Base-by-base conservation (phyloP, 2,888 invertebrate species). In the Drosophila neutralis region DNA sequence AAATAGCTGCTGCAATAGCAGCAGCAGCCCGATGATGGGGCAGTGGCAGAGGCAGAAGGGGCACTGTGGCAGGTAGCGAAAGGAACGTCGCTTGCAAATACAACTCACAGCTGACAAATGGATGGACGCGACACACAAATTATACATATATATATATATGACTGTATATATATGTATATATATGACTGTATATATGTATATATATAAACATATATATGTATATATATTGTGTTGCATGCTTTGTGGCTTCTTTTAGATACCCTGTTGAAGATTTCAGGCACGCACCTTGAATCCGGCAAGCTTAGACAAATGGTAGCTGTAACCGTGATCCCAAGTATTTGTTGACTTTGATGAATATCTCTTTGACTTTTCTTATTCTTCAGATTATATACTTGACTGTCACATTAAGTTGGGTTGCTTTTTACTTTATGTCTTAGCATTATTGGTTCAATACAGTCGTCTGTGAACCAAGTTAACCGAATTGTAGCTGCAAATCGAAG, bases 91-190 rank as follows among this genome's bases (percentile, higher is more conserved):
- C 52, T 48, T 53, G 56, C 69, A 73, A 65, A 72, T 63, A 67
- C 51, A 56, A 56, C 59, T 59, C 40, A 57, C 38, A 57, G 67
- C 70, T 87, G 83, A 85, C 83, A 85, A 87, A 88, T 84, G 70
- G 70, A 87, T 77, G 87, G 49, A 64, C 33, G 54, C 69, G 66
- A 67, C 33, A 69, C 54, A 59, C 42, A 69, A 70, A 75, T 70
- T 59, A 75, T 78, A 68, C 70, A 79, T 76, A 76, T 64, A 69
- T 71, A 2, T 40, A 0, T n/a, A 27, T 27, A 27, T 24, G 24
- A 2, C 24, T 24, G 24, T 24, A 24, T 24, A 24, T 24, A 24
- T 24, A 27, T 27, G 3, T 27, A 3, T 27, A 4, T 27, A 27
- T 27, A 27, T 38, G 31, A 2, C 2, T 31, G 8, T 31, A 10